A percentile compares a stretch with the other conserved stretches of the same genome.
These are phyloP conservation scores for Trichoplax adhaerens DNA, from an alignment of 37 sponge, comb jelly and placozoan species.

Conservation along the genomic window DNA sequence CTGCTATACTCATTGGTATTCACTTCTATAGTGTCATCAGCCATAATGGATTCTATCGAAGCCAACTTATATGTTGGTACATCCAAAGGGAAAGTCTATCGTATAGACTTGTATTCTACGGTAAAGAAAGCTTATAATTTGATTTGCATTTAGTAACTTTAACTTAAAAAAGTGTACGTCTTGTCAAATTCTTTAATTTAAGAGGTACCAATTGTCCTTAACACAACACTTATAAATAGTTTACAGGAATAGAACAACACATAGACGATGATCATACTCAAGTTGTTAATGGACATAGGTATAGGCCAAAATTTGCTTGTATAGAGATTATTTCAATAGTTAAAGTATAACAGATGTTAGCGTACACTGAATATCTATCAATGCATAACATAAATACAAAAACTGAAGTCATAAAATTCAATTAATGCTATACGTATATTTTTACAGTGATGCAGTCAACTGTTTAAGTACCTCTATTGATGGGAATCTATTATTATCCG, in stretches of 20 bases:
- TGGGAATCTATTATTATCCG: constrained; percentile 29
- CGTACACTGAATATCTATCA: constrained; percentile 1
- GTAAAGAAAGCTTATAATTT: constrained; percentile 10
- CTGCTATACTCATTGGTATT: constrained; percentile 52
- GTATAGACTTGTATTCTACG: constrained; percentile 35
- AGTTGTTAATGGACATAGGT: background rate
- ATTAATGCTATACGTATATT: constrained; percentile 1
- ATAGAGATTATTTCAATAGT: no score
- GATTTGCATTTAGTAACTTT: background rate
- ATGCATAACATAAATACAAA: background rate
- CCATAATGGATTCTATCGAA: constrained; percentile 27
- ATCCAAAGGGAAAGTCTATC: constrained; percentile 27
- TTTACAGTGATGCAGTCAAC: constrained; percentile 34
- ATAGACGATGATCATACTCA: no score
- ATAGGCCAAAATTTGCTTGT: no score
- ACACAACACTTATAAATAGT: no score
- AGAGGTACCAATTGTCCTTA: no score
- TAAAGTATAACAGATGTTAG: background rate
- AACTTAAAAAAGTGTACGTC: no score
- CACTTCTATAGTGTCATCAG: constrained; percentile 35
- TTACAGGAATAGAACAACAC: no score
- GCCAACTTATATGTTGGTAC: constrained; percentile 43
- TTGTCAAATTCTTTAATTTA: no score
- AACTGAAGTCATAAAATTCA: background rate
- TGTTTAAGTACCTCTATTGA: constrained; percentile 21